Evolutionary conservation across 30 jellyfish, hydroid and myxozoan species (phyloP).

Genomic region (Turritopsis dohrnii): DNA sequence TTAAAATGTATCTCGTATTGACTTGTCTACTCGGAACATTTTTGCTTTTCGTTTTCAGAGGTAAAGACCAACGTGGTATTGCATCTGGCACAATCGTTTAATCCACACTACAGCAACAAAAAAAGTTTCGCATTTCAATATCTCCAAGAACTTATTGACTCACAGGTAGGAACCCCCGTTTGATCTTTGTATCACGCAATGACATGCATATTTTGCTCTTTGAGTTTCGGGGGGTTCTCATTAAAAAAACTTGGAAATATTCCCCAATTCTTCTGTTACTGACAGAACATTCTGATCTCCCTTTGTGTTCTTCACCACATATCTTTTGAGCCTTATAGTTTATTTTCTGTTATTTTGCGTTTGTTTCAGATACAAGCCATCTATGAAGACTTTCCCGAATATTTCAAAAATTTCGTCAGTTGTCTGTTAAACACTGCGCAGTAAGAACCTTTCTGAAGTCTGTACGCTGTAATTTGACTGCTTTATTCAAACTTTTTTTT

Average conservation of each 20-base stretch:
- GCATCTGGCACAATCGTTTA: background rate
- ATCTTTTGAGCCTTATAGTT: no score
- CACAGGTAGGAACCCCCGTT: background rate
- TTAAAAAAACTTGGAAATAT: background rate
- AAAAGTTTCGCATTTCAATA: background rate
- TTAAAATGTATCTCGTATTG: no score
- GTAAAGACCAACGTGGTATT: slow-evolving; percentile 7
- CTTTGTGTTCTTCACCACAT: background rate
- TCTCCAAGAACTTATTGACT: background rate
- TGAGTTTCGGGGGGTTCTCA: no score
- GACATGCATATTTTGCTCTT: no score
- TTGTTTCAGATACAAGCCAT: background rate
- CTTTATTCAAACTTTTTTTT: no score
- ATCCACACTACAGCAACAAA: background rate
- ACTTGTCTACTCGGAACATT: no score
- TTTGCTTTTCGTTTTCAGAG: background rate
- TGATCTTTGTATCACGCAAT: no score
- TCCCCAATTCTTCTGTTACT: background rate
- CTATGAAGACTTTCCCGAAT: background rate
- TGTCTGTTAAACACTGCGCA: background rate
- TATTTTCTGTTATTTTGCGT: no score
- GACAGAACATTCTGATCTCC: no score
- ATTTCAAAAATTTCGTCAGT: background rate
- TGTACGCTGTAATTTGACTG: no score
- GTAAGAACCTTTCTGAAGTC: background rate